phyloP scores from a whole-genome alignment of 2,113 vertebrate genomes.

The Syrrhaptes paradoxus region DNA sequence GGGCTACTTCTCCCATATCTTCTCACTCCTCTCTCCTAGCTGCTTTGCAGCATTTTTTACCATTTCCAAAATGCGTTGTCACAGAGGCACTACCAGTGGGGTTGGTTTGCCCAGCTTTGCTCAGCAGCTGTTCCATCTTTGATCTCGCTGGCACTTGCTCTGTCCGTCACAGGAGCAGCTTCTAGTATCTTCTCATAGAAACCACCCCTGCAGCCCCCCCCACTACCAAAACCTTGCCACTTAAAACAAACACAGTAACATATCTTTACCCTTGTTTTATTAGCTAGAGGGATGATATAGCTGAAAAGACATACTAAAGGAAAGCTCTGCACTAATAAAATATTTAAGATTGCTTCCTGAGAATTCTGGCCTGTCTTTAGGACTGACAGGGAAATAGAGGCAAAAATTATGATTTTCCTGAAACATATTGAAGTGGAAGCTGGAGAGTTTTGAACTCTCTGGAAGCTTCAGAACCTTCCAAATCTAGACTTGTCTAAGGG shows the following conservation, averaged over 20 bases:
- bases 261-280: neutral
- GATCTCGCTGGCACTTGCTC: neutral
- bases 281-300: neutral
- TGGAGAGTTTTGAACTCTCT: neutral
- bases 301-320: neutral
- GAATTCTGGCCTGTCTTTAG: neutral
- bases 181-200: neutral
- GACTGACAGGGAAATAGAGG: neutral
- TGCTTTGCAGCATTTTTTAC: neutral
- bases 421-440: neutral
- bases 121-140: neutral
- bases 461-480: neutral
- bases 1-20: neutral
- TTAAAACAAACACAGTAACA: neutral
- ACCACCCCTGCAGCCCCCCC: fast-evolving
- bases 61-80: neutral
- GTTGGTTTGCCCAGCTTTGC: neutral
- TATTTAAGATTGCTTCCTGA: neutral
- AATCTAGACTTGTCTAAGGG: neutral
- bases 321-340: neutral
- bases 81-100: fast-evolving
- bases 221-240: neutral
- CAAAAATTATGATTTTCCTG: neutral
- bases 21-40: neutral
- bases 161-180: neutral